A percentile compares a stretch with the other conserved stretches of the same genome.
Conservation (phyloP, 64 coral and sea anemone species). For the Stichodactyla helianthus region DNA sequence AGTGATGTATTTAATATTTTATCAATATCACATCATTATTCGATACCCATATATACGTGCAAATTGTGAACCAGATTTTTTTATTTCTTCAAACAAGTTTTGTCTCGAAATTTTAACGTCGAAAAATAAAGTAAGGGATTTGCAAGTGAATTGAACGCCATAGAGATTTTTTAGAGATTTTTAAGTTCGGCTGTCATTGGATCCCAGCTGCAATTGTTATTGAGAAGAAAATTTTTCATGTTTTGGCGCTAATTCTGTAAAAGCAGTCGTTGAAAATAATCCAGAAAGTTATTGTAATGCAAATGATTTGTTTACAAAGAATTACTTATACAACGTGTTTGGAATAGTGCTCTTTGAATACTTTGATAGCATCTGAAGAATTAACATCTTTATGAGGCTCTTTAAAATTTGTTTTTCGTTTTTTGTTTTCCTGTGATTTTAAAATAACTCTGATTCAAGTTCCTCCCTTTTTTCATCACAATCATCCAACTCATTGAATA, state of each 20-base stretch:
- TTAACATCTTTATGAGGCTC: too few species aligned
- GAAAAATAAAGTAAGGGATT: background rate
- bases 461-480: too few species aligned
- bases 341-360: background rate
- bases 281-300: background rate
- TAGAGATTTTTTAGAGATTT: background rate
- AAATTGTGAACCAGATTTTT: background rate
- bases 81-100: background rate
- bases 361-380: too few species aligned
- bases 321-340: constrained; percentile 6
- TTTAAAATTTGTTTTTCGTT: too few species aligned
- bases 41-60: background rate
- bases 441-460: too few species aligned
- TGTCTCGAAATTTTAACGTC: background rate
- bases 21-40: background rate
- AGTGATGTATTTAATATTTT: background rate
- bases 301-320: background rate
- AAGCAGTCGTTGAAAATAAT: background rate
- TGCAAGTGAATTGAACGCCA: background rate
- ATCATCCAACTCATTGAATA: too few species aligned
- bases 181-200: background rate
- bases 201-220: background rate
- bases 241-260: background rate
- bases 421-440: too few species aligned
- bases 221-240: background rate